phyloP scores from a whole-genome alignment of 2,113 vertebrate genomes.

The Columbina picui region DNA sequence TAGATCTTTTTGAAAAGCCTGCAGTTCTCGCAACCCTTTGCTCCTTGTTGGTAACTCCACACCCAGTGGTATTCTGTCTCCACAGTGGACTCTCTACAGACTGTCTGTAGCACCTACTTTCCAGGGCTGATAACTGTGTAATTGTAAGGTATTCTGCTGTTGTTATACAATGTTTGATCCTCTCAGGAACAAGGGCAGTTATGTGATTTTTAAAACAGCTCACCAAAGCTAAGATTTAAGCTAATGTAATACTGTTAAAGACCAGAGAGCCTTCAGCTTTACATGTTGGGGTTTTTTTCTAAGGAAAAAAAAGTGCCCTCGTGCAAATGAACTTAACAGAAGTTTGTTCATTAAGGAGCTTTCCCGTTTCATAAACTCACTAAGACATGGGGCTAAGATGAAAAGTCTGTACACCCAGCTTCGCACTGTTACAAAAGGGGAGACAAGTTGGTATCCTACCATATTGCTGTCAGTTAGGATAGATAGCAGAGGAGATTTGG shows the following conservation, averaged over 20 bases:
- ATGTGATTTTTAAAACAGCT: slow-evolving; percentile 56
- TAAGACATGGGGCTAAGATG: slow-evolving; percentile 49
- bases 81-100: not conserved
- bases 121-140: not conserved
- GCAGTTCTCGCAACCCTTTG: not conserved
- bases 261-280: slow-evolving; percentile 27
- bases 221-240: slow-evolving; percentile 52
- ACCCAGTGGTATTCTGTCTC: not conserved
- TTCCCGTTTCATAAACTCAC: slow-evolving; percentile 70
- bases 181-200: slow-evolving; percentile 32
- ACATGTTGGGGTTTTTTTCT: not conserved
- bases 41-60: not conserved
- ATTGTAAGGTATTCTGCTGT: not conserved
- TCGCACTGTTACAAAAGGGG: not conserved
- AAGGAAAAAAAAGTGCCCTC: not conserved
- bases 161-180: slow-evolving; percentile 29
- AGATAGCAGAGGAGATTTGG: slow-evolving; percentile 2
- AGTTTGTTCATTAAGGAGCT: slow-evolving; percentile 64
- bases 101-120: not conserved
- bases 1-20: not conserved
- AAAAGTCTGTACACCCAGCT: slow-evolving; percentile 38
- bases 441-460: not conserved
- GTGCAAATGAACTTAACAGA: slow-evolving; percentile 36
- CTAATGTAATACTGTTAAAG: slow-evolving; percentile 65
- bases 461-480: not conserved